Conservation (phyloP, 2,797 vertebrate species). For the Trachops cirrhosus region DNA sequence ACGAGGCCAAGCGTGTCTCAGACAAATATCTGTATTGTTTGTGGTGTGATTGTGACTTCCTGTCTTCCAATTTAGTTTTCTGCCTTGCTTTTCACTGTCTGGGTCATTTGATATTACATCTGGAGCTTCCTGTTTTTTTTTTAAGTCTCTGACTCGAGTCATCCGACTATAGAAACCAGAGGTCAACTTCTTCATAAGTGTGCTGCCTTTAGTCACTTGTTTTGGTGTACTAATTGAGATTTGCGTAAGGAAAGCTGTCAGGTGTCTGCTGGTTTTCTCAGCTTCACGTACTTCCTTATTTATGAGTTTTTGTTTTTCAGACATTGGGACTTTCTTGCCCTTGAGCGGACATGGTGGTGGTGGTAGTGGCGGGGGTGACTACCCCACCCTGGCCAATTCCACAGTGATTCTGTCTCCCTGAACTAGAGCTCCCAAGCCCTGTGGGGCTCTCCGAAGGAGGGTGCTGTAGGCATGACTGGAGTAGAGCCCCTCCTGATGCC, state of each 20-base stretch:
- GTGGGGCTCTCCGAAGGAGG: not conserved
- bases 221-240: slow-evolving; percentile 81
- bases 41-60: slow-evolving; percentile 85
- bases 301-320: slow-evolving; percentile 80
- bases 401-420: not conserved
- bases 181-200: slow-evolving; percentile 82
- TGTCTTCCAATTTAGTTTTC: slow-evolving; percentile 84
- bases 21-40: slow-evolving; percentile 84
- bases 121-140: slow-evolving; percentile 88
- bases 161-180: slow-evolving; percentile 83
- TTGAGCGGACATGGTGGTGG: not conserved
- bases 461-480: not conserved
- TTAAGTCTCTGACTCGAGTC: slow-evolving; percentile 77
- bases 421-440: not conserved
- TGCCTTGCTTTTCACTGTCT: slow-evolving; percentile 83
- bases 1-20: slow-evolving; percentile 76
- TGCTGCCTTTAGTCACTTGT: slow-evolving; percentile 82
- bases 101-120: slow-evolving; percentile 86
- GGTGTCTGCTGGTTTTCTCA: slow-evolving; percentile 79
- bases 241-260: slow-evolving; percentile 84
- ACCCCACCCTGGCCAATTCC: not conserved
- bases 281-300: slow-evolving; percentile 81
- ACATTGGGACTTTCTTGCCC: slow-evolving; percentile 62
- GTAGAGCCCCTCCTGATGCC: not conserved
- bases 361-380: not conserved